Evolutionary conservation across 2,888 invertebrate genomes (phyloP).

Genomic region (Napeogenes inachia): DNA sequence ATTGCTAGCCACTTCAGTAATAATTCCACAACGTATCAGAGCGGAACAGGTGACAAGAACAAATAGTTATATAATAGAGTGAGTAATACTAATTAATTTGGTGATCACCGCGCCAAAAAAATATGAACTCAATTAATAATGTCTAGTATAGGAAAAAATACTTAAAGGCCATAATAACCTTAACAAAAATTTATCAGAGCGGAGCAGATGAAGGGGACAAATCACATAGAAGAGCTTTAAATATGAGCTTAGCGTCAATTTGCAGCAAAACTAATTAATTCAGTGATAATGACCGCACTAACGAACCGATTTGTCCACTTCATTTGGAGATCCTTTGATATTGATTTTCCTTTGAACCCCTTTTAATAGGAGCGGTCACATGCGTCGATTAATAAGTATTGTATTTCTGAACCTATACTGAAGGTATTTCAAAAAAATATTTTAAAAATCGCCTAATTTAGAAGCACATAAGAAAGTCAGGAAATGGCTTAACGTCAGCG

Average conservation of each 20-base stretch:
- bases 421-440: background rate
- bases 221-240: slow-evolving; percentile 7
- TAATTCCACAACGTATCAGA: no score
- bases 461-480: no score
- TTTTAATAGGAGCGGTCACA: slow-evolving; percentile 16
- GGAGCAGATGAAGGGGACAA: slow-evolving; percentile 6
- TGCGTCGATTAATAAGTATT: slow-evolving; percentile 11
- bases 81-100: background rate
- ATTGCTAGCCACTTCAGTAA: no score
- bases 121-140: background rate
- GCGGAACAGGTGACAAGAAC: no score
- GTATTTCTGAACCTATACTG: background rate
- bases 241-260: slow-evolving; percentile 13
- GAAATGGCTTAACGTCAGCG: no score
- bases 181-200: slow-evolving; percentile 3
- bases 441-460: no score
- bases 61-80: background rate
- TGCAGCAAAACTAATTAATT: slow-evolving; percentile 20
- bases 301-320: slow-evolving; percentile 26
- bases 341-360: slow-evolving; percentile 22
- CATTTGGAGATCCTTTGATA: slow-evolving; percentile 23
- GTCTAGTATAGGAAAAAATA: background rate
- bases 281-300: slow-evolving; percentile 22
- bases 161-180: slow-evolving; percentile 1
- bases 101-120: background rate